These are phyloP conservation scores for Isurus oxyrinchus DNA, from an alignment of 2,113 vertebrate genomes.

Conservation along the genomic window DNA sequence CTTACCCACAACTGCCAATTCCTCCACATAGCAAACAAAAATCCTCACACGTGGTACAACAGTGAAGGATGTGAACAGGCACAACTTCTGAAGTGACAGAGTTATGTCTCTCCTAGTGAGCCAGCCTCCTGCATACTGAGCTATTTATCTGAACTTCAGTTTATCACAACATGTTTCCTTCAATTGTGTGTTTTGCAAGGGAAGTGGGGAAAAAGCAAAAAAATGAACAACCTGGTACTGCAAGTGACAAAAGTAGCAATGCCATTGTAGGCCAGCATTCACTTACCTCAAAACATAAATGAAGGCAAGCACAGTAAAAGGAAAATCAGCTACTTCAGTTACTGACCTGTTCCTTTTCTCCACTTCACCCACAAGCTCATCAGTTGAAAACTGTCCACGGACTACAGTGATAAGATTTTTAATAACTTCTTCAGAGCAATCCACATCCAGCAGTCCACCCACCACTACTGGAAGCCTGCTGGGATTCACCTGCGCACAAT, in stretches of 20 bases:
- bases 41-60: background rate
- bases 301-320: background rate
- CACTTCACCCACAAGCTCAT: slow-evolving; percentile 84
- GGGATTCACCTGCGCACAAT: slow-evolving; percentile 73
- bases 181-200: background rate
- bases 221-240: background rate
- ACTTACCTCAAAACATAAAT: background rate
- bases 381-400: slow-evolving; percentile 84
- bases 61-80: background rate
- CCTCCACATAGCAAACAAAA: background rate
- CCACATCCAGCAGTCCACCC: slow-evolving; percentile 83
- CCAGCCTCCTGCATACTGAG: background rate
- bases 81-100: background rate
- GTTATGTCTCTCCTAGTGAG: no score
- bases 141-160: background rate
- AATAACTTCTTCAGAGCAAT: slow-evolving; percentile 87
- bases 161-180: background rate
- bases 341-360: slow-evolving; percentile 85
- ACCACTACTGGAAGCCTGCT: slow-evolving; percentile 82
- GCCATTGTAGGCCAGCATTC: background rate
- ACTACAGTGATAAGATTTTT: slow-evolving; percentile 86
- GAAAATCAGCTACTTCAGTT: background rate
- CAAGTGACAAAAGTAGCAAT: background rate
- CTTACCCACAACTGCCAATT: background rate
- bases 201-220: background rate